Evolutionary conservation across 2,888 invertebrate genomes (phyloP).

Genomic region (Amphipyra tragopoginis): DNA sequence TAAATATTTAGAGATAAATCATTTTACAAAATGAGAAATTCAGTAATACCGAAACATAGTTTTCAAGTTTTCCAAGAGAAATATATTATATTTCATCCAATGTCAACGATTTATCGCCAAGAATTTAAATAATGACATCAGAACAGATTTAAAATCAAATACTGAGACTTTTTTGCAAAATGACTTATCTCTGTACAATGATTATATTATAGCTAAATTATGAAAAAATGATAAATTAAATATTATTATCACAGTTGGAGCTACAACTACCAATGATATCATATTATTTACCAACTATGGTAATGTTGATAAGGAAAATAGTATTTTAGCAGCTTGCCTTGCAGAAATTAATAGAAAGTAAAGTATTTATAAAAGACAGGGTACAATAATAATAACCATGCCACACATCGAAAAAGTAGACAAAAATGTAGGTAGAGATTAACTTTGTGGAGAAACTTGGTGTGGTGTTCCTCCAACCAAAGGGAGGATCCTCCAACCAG

Average conservation of each 20-base stretch:
- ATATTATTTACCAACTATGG: constrained; percentile 43
- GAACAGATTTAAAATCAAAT: too few species aligned
- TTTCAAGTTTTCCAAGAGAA: too few species aligned
- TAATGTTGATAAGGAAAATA: constrained; percentile 7
- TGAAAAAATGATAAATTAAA: constrained; percentile 56
- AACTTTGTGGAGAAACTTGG: too few species aligned
- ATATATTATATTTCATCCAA: too few species aligned
- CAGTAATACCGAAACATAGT: too few species aligned
- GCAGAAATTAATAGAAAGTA: not conserved
- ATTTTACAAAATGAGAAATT: constrained; percentile 14
- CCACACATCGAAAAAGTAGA: not conserved
- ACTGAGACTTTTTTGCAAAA: constrained; percentile 20
- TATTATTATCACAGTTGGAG: constrained; percentile 82
- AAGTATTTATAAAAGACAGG: constrained; percentile 1
- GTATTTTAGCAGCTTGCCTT: constrained; percentile 19
- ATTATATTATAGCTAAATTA: constrained; percentile 33
- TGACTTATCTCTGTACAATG: constrained; percentile 30
- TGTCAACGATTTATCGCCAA: too few species aligned
- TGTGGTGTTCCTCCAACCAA: too few species aligned
- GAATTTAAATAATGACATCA: too few species aligned
- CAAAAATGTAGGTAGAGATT: too few species aligned
- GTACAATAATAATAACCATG: constrained; percentile 1
- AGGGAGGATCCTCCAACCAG: too few species aligned
- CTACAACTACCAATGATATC: constrained; percentile 72
- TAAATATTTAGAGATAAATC: constrained; percentile 20